phyloP scores from a whole-genome alignment of 2,113 vertebrate genomes.

The Melanostigma gelatinosum region DNA sequence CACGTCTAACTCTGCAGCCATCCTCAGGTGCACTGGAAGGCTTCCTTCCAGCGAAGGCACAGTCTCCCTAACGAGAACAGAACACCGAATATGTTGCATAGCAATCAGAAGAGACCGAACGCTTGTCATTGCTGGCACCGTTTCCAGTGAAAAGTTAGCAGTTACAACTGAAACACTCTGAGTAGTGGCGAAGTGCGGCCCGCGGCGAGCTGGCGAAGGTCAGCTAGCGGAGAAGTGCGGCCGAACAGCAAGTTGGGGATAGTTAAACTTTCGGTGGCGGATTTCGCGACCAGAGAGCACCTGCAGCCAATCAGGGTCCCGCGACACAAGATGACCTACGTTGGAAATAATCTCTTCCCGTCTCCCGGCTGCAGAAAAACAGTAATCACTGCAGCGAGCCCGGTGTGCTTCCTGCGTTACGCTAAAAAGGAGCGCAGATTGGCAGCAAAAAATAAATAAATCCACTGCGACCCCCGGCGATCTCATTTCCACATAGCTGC shows the following conservation, averaged over 20 bases:
- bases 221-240: not conserved
- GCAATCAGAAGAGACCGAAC: not conserved
- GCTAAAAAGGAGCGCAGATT: conserved; percentile 58
- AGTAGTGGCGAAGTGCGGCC: not conserved
- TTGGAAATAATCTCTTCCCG: not conserved
- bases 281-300: not conserved
- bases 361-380: not conserved
- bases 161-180: not conserved
- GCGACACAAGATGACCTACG: not conserved
- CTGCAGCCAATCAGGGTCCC: not conserved
- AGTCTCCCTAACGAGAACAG: not conserved
- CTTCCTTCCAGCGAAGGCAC: not conserved
- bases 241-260: not conserved
- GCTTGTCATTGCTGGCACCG: not conserved
- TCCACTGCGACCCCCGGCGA: conserved; percentile 62
- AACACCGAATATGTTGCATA: not conserved
- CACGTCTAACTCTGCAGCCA: not conserved
- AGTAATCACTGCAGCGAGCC: not conserved
- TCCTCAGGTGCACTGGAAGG: not conserved
- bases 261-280: not conserved
- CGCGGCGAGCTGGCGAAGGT: not conserved
- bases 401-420: not conserved
- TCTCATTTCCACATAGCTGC: conserved; percentile 65
- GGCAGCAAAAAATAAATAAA: conserved; percentile 34
- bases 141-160: conserved; percentile 20